Base-by-base conservation (phyloP, 2,113 vertebrate species). In the Misgurnus mizolepis region DNA sequence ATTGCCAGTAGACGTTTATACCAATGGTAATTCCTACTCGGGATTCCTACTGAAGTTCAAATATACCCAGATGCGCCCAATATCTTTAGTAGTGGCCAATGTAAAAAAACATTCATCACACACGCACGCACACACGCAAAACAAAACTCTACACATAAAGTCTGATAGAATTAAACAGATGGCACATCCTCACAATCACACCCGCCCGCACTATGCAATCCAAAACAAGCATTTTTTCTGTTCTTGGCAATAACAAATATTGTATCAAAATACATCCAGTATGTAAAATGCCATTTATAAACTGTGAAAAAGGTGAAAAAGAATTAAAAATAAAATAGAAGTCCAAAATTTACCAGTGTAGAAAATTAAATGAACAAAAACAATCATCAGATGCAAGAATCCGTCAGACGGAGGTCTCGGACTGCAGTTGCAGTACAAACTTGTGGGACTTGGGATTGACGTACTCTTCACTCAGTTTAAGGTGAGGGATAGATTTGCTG, bases 381-480 rank as follows among this genome's bases (percentile, higher is more conserved):
- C 76, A 75, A 47, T 55, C 11, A 69, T 70, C 27, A 34, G 27
- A 34, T 34, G 27, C 27, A 78, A 81, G 66, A 67, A 53, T 64
- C 56, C 58, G 70, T 89, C 93, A 98, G 88, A 98, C 96, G 0
- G 97, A 98, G 60, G 97, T 98, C 92, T 98, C 97, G 0, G 97
- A 98, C 90, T 98, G 97, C 90, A 98, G 90, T 86, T 96, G 94
- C 92, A 98, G 94, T 86, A 98, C 94, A 58, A 98, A 98, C 91
- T 98, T 98, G 93, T 98, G 96, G 0, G 96, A 97, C 84, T 98
- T 98, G 87, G 97, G 97, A 92, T 98, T 96, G 88, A 98, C 94
- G 12, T 96, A 98, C 73, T 97, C 96, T 91, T 98, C 97, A 0
- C 94, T 95, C 86, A 98, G 93, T 89, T 96, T 95, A 89, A 98